These are phyloP conservation scores for Glaucopsyche alexis DNA, from an alignment of 2,888 invertebrate species.

Conservation along the genomic window DNA sequence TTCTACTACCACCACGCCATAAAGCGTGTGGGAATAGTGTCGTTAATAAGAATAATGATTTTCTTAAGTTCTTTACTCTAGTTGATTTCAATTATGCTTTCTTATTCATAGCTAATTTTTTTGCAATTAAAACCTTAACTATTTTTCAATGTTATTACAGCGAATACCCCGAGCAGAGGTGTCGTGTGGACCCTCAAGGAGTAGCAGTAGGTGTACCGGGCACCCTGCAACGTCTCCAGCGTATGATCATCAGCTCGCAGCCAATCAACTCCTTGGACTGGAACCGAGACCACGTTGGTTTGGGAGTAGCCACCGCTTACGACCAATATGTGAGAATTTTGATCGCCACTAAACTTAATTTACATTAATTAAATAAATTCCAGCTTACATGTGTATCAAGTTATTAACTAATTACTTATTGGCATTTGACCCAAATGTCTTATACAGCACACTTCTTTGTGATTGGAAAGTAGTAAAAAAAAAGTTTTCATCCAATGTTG, in stretches of 20 bases:
- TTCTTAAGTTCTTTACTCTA: too few species aligned
- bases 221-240: slow-evolving; percentile 86
- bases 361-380: slow-evolving; percentile 58
- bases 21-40: too few species aligned
- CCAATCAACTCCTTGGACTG: slow-evolving; percentile 95
- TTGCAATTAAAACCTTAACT: neutral
- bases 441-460: too few species aligned
- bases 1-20: too few species aligned
- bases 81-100: too few species aligned
- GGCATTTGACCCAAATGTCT: too few species aligned
- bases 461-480: too few species aligned
- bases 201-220: slow-evolving; percentile 88
- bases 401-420: too few species aligned
- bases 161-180: slow-evolving; percentile 88
- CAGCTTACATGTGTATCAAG: too few species aligned
- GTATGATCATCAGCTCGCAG: slow-evolving; percentile 89
- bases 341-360: slow-evolving; percentile 92
- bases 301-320: slow-evolving; percentile 93
- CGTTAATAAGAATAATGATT: too few species aligned
- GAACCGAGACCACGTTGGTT: slow-evolving; percentile 92
- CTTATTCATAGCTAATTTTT: neutral
- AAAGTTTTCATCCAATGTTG: too few species aligned
- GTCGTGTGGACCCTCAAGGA: slow-evolving; percentile 85
- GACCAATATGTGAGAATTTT: slow-evolving; percentile 94
- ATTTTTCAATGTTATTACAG: slow-evolving; percentile 44